Evolutionary conservation across 2,113 vertebrate species (phyloP).

Genomic region (Chloropsis cyanopogon): DNA sequence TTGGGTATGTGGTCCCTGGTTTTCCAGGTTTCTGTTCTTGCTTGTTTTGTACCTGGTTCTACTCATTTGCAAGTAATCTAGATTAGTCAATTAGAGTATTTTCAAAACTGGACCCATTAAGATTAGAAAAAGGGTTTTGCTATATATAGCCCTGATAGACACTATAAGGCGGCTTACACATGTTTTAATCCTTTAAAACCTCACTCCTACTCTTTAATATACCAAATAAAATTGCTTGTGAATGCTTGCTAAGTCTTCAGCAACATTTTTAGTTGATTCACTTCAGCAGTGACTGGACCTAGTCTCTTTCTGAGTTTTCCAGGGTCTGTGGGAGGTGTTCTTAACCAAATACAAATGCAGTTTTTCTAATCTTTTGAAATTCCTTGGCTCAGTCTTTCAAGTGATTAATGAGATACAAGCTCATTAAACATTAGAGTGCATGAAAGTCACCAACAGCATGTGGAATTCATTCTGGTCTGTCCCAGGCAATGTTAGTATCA

Average conservation of each 20-base stretch:
- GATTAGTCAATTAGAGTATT: slow-evolving; percentile 16
- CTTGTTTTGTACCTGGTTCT: background rate
- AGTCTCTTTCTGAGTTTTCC: background rate
- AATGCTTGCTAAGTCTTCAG: background rate
- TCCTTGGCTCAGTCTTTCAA: background rate
- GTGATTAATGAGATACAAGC: background rate
- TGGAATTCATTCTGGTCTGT: background rate
- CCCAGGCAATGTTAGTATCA: background rate
- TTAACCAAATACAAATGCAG: background rate
- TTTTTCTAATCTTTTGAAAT: background rate
- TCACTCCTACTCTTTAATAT: background rate
- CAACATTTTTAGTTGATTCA: background rate
- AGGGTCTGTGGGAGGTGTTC: background rate
- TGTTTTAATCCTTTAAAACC: slow-evolving; percentile 44
- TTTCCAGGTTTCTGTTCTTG: background rate
- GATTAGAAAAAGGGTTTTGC: slow-evolving; percentile 25
- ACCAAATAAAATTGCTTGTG: background rate
- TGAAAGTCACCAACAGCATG: background rate
- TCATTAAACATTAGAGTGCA: background rate
- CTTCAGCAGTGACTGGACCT: background rate
- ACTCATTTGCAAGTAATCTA: slow-evolving; percentile 16
- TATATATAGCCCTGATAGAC: slow-evolving; percentile 20
- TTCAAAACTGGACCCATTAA: background rate
- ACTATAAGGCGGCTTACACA: background rate
- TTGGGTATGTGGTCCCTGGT: background rate